A percentile compares a stretch with the other conserved stretches of the same genome.
These are phyloP conservation scores for Phacellophora camtschatica DNA, from an alignment of 30 jellyfish, hydroid and myxozoan species.

Conservation along the genomic window DNA sequence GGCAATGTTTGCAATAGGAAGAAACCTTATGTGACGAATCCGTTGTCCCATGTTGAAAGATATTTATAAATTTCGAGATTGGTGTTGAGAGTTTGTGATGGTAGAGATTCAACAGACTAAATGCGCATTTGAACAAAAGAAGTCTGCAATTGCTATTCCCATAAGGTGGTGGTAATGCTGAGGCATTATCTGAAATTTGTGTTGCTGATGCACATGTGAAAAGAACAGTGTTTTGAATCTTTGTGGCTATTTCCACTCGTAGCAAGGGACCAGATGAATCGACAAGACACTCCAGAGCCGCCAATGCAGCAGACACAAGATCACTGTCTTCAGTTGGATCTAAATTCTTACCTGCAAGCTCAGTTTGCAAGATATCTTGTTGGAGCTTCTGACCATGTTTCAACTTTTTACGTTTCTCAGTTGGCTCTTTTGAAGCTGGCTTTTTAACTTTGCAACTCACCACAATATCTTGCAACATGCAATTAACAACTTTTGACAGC, in stretches of 20 bases:
- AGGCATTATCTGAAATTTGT: slow-evolving; percentile 3
- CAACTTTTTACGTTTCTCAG: slow-evolving; percentile 24
- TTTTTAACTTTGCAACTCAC: not conserved
- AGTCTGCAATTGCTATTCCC: slow-evolving; percentile 31
- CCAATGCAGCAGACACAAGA: slow-evolving; percentile 31
- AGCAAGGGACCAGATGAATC: slow-evolving; percentile 13
- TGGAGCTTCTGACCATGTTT: slow-evolving; percentile 29
- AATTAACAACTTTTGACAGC: not conserved
- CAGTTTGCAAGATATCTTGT: slow-evolving; percentile 7
- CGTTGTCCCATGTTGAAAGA: not conserved
- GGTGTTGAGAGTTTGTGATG: slow-evolving; percentile 53
- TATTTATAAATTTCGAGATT: not conserved
- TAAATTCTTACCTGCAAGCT: slow-evolving; percentile 27
- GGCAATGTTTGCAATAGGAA: not conserved
- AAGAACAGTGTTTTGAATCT: slow-evolving; percentile 3
- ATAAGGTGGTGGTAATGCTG: slow-evolving; percentile 36
- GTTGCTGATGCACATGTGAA: not conserved
- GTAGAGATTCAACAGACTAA: slow-evolving; percentile 15
- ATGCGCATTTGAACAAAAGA: slow-evolving; percentile 17
- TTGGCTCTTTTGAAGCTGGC: not conserved
- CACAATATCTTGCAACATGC: not conserved
- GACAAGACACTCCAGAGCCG: not conserved
- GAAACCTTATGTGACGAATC: slow-evolving; percentile 39
- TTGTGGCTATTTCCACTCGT: not conserved
- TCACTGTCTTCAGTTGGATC: slow-evolving; percentile 7